These are phyloP conservation scores for Drosophila ironensis DNA, from an alignment of 1,140 invertebrate genomes.

Conservation along the genomic window DNA sequence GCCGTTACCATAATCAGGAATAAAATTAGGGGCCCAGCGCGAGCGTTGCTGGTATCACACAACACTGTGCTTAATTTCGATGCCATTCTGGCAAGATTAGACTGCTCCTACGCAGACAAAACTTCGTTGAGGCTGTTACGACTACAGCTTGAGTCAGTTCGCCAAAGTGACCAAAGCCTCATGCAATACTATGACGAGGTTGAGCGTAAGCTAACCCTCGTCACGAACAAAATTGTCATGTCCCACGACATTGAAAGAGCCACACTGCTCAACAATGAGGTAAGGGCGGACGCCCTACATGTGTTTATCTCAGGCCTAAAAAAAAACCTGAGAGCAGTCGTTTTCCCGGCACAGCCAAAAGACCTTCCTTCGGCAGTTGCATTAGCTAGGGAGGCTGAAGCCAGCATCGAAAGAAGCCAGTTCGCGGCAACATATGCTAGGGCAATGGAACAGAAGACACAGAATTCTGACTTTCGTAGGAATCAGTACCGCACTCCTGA, in stretches of 20 bases:
- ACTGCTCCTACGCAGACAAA: background rate
- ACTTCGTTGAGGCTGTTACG: background rate
- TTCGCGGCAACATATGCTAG: background rate
- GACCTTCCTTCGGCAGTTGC: background rate
- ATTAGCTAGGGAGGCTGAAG: background rate
- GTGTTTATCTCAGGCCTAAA: background rate
- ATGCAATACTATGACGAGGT: background rate
- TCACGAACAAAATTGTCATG: background rate
- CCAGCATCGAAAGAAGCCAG: background rate
- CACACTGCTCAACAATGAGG: no score
- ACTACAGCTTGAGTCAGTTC: background rate
- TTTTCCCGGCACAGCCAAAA: background rate
- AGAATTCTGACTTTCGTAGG: background rate
- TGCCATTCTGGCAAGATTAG: background rate
- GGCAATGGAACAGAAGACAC: background rate
- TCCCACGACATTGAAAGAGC: no score
- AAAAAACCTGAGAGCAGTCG: background rate
- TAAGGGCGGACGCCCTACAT: background rate
- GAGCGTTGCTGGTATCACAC: background rate
- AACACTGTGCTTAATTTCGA: no score
- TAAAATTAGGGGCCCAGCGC: background rate
- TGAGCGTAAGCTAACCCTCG: background rate
- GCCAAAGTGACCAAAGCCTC: background rate
- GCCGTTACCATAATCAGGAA: background rate
- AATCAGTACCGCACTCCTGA: background rate